Conservation (phyloP, 1,140 invertebrate genomes). For the fruit fly (Drosophila melanogaster) region Release_6_plus_ISO1_MT NT_033777.3:15491501-15492000, state of each 20-base stretch:
- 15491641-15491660: constrained; percentile 97
- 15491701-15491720: constrained; percentile 98
- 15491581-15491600: constrained; percentile 95
- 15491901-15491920: constrained; percentile 88
- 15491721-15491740: constrained; percentile 89
- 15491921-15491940: constrained; percentile 90
- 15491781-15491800: constrained; percentile 89
- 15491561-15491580: constrained; percentile 99
- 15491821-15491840: constrained; percentile 91
- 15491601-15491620: constrained; percentile 99
- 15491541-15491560: constrained; percentile 99
- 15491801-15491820: constrained; percentile 91
- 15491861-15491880: constrained; percentile 98
- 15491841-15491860: constrained; percentile 96
- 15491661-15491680: constrained; percentile 99
- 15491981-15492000: constrained; percentile 98
- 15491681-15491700: constrained; percentile 95
- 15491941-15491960: constrained; percentile 95
- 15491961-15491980: constrained; percentile 96
- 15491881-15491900: constrained; percentile 94
- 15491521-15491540: constrained; percentile 99
- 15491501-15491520: constrained; percentile 98
- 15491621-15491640: constrained; percentile 96
- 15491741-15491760: constrained; percentile 91
- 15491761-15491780: constrained; percentile 92